Percentiles rank a stretch among this genome's conserved stretches.
These are phyloP conservation scores for Calliphora vomitoria DNA, from an alignment of 2,888 invertebrate genomes.

Conservation along the genomic window DNA sequence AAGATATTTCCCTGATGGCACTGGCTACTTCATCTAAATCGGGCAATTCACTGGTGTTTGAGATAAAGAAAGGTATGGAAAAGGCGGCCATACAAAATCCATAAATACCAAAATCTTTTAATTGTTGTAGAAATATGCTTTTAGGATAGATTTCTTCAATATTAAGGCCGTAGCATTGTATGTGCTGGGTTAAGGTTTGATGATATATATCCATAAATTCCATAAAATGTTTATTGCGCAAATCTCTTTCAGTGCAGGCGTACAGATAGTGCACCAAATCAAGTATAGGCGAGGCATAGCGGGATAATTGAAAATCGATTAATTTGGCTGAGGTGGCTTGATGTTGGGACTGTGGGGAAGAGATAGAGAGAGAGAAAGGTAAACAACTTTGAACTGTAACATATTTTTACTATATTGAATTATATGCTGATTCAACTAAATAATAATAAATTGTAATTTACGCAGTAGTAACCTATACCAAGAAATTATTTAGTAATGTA, in stretches of 20 bases:
- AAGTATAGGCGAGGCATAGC: conserved; percentile 80
- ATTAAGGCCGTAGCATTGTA: conserved; percentile 75
- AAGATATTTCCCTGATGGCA: conserved; percentile 77
- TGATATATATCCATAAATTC: conserved; percentile 79
- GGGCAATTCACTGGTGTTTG: conserved; percentile 78
- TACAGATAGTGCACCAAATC: conserved; percentile 81
- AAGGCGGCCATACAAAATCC: conserved; percentile 81
- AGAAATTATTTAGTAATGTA: no score
- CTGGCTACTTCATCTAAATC: conserved; percentile 80
- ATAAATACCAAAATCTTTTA: conserved; percentile 79
- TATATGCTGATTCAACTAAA: no score
- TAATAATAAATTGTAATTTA: no score
- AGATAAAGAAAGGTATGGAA: conserved; percentile 80
- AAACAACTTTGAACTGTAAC: background rate
- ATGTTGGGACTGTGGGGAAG: conserved; percentile 51
- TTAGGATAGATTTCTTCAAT: conserved; percentile 78
- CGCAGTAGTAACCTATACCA: no score
- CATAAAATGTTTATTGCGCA: conserved; percentile 79
- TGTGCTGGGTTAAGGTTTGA: conserved; percentile 74
- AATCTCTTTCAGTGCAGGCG: conserved; percentile 79
- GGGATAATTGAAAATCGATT: conserved; percentile 82
- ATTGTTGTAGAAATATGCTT: conserved; percentile 77
- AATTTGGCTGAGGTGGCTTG: conserved; percentile 78
- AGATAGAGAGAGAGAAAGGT: conserved; percentile 28
- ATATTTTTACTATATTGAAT: no score